These are phyloP conservation scores for Tenualosa thibaudeaui DNA, from an alignment of 2,797 vertebrate genomes.

Conservation along the genomic window DNA sequence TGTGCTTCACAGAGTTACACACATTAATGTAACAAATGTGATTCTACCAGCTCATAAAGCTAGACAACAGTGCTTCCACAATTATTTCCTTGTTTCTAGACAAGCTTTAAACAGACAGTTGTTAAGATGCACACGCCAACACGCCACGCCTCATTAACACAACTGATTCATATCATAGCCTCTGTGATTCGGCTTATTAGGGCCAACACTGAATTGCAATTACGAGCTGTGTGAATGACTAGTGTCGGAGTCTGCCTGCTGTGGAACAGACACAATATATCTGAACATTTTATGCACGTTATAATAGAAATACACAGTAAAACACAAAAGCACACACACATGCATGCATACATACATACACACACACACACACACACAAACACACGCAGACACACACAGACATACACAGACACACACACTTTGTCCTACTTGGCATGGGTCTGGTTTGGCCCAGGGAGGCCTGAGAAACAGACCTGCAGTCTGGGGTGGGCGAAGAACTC, in stretches of 20 bases:
- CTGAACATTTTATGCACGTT: too few relatives aligned
- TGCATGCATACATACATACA: background rate
- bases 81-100: background rate
- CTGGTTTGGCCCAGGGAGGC: background rate
- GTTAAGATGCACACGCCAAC: background rate
- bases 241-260: background rate
- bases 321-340: background rate
- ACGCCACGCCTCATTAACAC: background rate
- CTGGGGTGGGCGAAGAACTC: conserved; percentile 84
- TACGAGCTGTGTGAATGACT: background rate
- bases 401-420: conserved; percentile 9
- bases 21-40: background rate
- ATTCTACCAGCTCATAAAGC: too few relatives aligned
- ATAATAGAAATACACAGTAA: background rate
- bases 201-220: background rate
- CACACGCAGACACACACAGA: conserved; percentile 12
- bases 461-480: conserved; percentile 70
- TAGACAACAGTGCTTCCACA: background rate
- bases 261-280: background rate
- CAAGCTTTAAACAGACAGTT: background rate
- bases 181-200: background rate
- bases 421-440: background rate
- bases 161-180: background rate
- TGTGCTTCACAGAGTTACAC: background rate
- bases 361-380: conserved; percentile 3